Conservation (phyloP, 2,797 vertebrate species). For the Setipinna tenuifilis region DNA sequence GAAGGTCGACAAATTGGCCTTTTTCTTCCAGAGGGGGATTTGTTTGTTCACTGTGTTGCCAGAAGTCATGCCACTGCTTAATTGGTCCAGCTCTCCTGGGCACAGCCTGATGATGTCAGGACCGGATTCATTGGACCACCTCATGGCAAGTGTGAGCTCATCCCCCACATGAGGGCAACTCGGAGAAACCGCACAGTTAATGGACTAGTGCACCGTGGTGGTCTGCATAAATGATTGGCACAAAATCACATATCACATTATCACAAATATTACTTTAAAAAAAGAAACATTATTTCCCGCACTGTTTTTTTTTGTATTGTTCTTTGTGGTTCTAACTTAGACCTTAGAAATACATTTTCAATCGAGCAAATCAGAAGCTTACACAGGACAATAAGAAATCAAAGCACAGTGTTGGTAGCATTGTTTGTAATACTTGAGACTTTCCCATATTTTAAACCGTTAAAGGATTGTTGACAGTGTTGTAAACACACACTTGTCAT, state of each 20-base stretch:
- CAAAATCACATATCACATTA: too few relatives aligned
- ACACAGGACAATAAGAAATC: neutral
- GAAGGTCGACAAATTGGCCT: constrained; percentile 46
- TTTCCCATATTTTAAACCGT: neutral
- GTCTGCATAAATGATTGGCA: neutral
- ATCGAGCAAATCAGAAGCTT: neutral
- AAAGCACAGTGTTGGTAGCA: neutral
- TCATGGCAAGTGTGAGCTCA: constrained; percentile 40
- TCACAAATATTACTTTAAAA: too few relatives aligned
- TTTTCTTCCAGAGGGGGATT: constrained; percentile 52
- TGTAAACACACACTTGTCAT: constrained; percentile 15
- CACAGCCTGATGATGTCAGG: constrained; percentile 63
- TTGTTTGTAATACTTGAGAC: neutral
- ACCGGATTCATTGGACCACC: constrained; percentile 50
- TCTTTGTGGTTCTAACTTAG: neutral
- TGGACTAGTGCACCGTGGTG: neutral
- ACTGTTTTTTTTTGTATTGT: neutral
- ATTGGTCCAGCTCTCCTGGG: constrained; percentile 68
- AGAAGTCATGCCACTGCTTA: constrained; percentile 65
- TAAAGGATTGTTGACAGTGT: neutral
- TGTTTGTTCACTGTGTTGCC: constrained; percentile 65
- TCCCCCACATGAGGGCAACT: neutral
- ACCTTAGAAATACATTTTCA: neutral
- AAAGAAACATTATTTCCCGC: neutral
- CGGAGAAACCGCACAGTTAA: neutral